Conservation (phyloP, 2,113 vertebrate genomes). For the Aix galericulata region DNA sequence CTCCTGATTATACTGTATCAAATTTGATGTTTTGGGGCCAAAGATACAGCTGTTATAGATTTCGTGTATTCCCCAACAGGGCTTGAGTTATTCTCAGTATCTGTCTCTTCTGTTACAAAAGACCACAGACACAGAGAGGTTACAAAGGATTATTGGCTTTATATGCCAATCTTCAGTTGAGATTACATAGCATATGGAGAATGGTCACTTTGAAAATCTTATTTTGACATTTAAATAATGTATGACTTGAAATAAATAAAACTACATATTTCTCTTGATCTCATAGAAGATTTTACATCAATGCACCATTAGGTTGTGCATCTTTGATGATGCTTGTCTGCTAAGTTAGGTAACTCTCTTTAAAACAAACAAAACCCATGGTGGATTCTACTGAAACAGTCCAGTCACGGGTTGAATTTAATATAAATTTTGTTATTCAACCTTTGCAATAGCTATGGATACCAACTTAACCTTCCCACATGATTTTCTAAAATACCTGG, state of each 20-base stretch:
- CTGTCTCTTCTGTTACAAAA: background rate
- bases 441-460: background rate
- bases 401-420: background rate
- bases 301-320: background rate
- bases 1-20: background rate
- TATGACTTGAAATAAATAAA: background rate
- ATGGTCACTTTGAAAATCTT: background rate
- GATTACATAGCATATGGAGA: background rate
- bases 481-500: background rate
- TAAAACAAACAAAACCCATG: accelerated
- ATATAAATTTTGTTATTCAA: background rate
- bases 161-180: background rate
- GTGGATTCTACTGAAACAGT: background rate
- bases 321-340: background rate
- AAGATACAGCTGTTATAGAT: background rate
- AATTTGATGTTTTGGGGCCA: background rate
- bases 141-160: background rate
- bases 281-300: background rate
- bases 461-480: background rate
- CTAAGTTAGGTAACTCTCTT: background rate
- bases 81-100: background rate
- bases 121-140: background rate
- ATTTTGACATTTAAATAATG: background rate
- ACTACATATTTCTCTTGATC: background rate
- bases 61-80: background rate